Base-by-base conservation (phyloP, 2,888 invertebrate species). In the Drosophila lacicola region DNA sequence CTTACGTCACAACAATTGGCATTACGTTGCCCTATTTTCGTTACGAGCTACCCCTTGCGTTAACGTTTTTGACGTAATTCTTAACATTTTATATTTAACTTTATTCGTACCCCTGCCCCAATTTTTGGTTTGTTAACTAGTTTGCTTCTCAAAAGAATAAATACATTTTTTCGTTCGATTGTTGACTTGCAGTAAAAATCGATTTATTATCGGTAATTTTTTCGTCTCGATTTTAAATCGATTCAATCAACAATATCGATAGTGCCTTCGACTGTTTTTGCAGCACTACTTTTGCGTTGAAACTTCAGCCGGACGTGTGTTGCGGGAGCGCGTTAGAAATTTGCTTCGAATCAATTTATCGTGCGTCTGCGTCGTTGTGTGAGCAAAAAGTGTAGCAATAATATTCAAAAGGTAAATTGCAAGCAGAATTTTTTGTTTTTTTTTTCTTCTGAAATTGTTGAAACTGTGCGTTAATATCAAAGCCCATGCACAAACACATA, bases 361-460 rank as follows among this genome's bases (percentile, higher is more conserved):
- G 75, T 78, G 75, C 79, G 78, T 75, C 74, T 75, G 74, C 79
- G 70, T 70, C 65, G 80, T 80, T 66, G 57, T 62, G 69, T 51
- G 47, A 60, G 41, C 50, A 49, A 50, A 72, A 65, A 72, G 72
- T 72, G 79, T 76, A 70, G 61, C 64, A 76, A 74, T 74, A 80
- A 81, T 71, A 69, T 78, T 78, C 21, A 81, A 70, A 74, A 82
- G 82, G 82, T 82, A 88, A 82, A 88, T 82, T 82, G 74, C 70
- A 86, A 82, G 83, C 73, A 70, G 65, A 57, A 62, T 11, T 47
- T 65, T 71, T 71, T 58, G 47, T 17, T 66, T 53, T 41, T 72
- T 71, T 77, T 70, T 82, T 77, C 81, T 75, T 68, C 65, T 51
- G 50, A 70, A 83, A 64, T 65, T 75, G 58, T 80, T 67, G n/a